Percentiles rank a stretch among this genome's conserved stretches.
Conservation (phyloP, 2,113 vertebrate genomes). For the Chloebia gouldiae region DNA sequence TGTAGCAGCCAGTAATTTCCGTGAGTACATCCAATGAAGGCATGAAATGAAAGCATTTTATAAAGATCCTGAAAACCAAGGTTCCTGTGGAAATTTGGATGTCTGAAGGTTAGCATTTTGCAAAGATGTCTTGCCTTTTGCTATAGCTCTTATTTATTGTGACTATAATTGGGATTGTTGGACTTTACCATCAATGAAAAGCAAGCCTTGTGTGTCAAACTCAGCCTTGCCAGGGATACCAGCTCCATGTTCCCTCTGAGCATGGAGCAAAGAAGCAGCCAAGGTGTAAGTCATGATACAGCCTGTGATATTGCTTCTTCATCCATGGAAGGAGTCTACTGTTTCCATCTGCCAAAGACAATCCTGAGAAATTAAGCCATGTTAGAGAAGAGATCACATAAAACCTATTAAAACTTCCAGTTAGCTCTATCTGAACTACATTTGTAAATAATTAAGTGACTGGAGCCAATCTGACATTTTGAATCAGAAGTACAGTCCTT, state of each 20-base stretch:
- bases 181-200: not conserved
- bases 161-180: not conserved
- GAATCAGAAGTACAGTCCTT: not conserved
- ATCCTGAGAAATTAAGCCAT: not conserved
- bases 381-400: not conserved
- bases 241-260: not conserved
- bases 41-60: not conserved
- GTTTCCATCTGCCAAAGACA: not conserved
- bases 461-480: not conserved
- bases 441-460: not conserved
- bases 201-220: not conserved
- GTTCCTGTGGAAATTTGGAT: not conserved
- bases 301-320: fast-evolving
- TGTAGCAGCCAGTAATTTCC: not conserved
- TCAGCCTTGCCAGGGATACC: fast-evolving
- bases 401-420: not conserved
- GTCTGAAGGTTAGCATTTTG: not conserved
- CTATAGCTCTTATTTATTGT: not conserved
- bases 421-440: not conserved
- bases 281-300: not conserved
- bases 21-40: not conserved
- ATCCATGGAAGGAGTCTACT: not conserved
- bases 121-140: not conserved
- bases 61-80: not conserved
- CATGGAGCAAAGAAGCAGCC: not conserved